A percentile compares a stretch with the other conserved stretches of the same genome.
Conservation (phyloP, 1,140 invertebrate genomes). For the Panonychus citri region DNA sequence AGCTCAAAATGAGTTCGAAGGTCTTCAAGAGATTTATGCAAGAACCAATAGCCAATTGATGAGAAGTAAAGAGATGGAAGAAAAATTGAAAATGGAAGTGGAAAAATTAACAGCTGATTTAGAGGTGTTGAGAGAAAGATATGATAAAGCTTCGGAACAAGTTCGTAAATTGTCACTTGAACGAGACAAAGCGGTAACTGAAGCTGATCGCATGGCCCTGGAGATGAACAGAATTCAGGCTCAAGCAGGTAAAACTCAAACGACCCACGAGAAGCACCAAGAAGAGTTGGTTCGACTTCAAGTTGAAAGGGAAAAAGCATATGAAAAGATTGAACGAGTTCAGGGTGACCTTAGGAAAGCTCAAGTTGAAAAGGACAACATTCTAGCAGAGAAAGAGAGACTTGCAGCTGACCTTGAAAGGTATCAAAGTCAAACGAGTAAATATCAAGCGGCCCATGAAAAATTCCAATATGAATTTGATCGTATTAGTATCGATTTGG, state of each 20-base stretch:
- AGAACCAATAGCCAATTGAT: constrained; percentile 52
- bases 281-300: constrained; percentile 63
- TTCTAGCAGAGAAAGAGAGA: constrained; percentile 42
- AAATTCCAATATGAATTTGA: constrained; percentile 56
- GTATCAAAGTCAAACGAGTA: constrained; percentile 44
- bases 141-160: constrained; percentile 65
- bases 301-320: constrained; percentile 65
- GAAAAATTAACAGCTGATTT: constrained; percentile 50
- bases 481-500: constrained; percentile 52
- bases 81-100: constrained; percentile 66
- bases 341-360: constrained; percentile 54
- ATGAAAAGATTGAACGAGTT: constrained; percentile 63
- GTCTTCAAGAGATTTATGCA: constrained; percentile 64
- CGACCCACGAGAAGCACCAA: constrained; percentile 55
- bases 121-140: constrained; percentile 63
- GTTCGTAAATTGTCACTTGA: constrained; percentile 41
- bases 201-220: constrained; percentile 57
- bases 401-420: constrained; percentile 50
- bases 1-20: constrained; percentile 53
- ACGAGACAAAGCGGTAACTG: constrained; percentile 56
- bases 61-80: constrained; percentile 64
- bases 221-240: constrained; percentile 37
- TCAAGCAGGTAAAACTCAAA: constrained; percentile 54
- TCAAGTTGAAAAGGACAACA: constrained; percentile 44
- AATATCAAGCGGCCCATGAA: constrained; percentile 44